These are phyloP conservation scores for Copsychus sechellarum DNA, from an alignment of 2,113 vertebrate species.

Conservation along the genomic window DNA sequence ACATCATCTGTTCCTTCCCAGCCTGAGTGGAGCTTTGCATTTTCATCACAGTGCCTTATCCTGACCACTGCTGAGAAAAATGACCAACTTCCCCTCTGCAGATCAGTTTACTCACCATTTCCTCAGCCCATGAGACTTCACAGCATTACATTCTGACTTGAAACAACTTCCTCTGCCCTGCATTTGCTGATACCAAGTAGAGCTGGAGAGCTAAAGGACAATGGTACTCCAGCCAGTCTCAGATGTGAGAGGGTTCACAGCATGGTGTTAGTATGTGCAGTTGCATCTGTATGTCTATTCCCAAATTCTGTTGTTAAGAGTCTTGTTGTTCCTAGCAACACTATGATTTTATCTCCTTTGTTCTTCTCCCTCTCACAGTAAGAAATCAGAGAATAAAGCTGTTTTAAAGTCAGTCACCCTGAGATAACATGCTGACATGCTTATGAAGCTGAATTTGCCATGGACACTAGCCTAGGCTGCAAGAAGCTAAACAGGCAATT, in stretches of 20 bases:
- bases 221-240: not conserved
- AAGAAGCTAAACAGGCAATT: not conserved
- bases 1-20: not conserved
- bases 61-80: constrained; percentile 24
- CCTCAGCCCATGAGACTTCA: not conserved
- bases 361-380: not conserved
- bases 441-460: not conserved
- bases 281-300: not conserved
- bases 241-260: not conserved
- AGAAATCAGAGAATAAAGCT: not conserved
- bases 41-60: not conserved
- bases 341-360: not conserved
- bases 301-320: not conserved
- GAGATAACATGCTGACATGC: not conserved
- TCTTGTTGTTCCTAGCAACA: not conserved
- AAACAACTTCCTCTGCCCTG: not conserved
- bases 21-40: not conserved
- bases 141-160: not conserved
- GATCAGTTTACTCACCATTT: not conserved
- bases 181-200: not conserved
- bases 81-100: constrained; percentile 20
- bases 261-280: not conserved
- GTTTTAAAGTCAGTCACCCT: not conserved
- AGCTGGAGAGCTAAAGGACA: not conserved
- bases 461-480: not conserved